Conservation (phyloP, 2,113 vertebrate genomes). For the Cinclus cinclus region DNA sequence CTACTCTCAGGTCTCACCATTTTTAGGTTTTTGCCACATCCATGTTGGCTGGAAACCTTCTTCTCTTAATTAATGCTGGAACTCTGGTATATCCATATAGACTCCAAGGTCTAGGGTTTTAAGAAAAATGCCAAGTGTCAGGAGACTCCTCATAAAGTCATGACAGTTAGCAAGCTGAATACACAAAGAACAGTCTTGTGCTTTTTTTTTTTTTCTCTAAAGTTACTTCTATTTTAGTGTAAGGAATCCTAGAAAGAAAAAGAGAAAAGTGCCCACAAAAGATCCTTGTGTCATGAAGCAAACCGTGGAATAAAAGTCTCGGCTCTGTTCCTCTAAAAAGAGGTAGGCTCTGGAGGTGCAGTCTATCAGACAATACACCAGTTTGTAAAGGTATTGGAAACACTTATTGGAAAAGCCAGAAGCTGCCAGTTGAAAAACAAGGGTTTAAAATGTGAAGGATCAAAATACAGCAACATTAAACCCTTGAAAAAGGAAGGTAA, state of each 20-base stretch:
- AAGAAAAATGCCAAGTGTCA: constrained; percentile 35
- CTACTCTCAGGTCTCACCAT: background rate
- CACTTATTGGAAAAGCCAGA: background rate
- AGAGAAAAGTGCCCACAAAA: constrained; percentile 29
- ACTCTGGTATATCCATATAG: background rate
- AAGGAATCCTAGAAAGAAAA: constrained; percentile 45
- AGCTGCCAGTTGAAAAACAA: background rate
- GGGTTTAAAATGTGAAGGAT: background rate
- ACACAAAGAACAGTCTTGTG: constrained; percentile 37
- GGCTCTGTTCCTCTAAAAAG: background rate
- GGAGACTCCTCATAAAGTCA: constrained; percentile 47
- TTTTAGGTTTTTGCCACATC: background rate
- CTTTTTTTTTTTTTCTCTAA: background rate
- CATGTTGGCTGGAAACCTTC: background rate
- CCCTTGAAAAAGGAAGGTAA: background rate
- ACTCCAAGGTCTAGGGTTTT: constrained; percentile 32
- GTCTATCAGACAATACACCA: background rate
- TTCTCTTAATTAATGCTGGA: constrained; percentile 19
- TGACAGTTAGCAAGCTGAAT: constrained; percentile 31
- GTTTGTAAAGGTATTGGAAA: constrained; percentile 18
- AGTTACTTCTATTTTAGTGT: constrained; percentile 1
- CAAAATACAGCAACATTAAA: constrained; percentile 8
- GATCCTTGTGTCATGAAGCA: constrained; percentile 22
- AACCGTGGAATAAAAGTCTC: constrained; percentile 9
- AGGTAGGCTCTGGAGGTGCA: background rate